phyloP scores from a whole-genome alignment of 2,113 vertebrate genomes.

The Petromus typicus region DNA sequence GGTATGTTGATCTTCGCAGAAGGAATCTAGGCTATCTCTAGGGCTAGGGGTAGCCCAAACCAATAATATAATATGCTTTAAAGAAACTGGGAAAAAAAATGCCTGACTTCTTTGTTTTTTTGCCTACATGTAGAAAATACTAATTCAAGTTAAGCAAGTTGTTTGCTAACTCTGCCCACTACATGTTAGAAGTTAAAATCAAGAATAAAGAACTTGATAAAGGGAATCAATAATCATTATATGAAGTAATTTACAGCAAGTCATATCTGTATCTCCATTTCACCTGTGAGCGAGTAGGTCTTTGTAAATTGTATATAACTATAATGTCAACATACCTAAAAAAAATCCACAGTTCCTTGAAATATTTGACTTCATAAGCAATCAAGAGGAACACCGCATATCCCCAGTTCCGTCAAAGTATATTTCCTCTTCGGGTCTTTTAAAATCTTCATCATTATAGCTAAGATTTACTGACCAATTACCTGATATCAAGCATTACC shows the following conservation, averaged over 20 bases:
- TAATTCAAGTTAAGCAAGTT: not conserved
- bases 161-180: not conserved
- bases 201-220: not conserved
- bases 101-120: not conserved
- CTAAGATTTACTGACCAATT: not conserved
- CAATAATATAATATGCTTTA: not conserved
- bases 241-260: not conserved
- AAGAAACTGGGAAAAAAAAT: not conserved
- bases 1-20: not conserved
- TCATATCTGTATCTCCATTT: not conserved
- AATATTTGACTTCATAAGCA: slow-evolving; percentile 31
- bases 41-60: not conserved
- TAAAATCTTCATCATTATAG: not conserved
- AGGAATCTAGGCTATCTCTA: not conserved
- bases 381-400: not conserved
- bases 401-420: not conserved
- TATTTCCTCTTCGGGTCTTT: not conserved
- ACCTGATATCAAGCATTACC: not conserved
- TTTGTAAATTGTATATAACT: not conserved
- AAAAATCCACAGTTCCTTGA: not conserved
- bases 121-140: not conserved
- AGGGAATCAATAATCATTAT: not conserved
- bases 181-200: not conserved
- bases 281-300: not conserved
- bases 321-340: not conserved